Evolutionary conservation across 1,140 invertebrate species (phyloP).

Genomic region (Whitmania pigra): DNA sequence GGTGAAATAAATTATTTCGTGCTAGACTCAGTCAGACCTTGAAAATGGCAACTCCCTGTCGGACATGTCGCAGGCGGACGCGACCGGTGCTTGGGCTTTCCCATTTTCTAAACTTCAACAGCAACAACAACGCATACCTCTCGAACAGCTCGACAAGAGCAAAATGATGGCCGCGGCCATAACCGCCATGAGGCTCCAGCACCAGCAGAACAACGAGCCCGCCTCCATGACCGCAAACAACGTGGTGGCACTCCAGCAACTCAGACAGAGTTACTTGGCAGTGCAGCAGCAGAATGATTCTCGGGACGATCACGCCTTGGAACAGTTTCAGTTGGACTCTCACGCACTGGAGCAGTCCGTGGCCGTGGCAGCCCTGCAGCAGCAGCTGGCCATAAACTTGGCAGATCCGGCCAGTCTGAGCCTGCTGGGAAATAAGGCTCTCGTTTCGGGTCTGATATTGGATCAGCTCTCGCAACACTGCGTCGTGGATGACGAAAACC

Average conservation of each 20-base stretch:
- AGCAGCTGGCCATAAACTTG: neutral
- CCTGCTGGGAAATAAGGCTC: neutral
- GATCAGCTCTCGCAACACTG: conserved; percentile 6
- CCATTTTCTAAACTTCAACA: conserved; percentile 3
- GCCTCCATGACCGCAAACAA: neutral
- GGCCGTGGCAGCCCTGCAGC: conserved; percentile 1
- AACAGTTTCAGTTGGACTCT: conserved; percentile 3
- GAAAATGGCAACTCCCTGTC: neutral
- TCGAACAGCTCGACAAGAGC: neutral
- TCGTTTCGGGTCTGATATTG: conserved; percentile 1
- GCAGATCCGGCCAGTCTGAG: neutral
- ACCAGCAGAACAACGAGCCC: neutral
- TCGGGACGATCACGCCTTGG: neutral
- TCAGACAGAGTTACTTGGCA: neutral
- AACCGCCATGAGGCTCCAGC: conserved; percentile 1
- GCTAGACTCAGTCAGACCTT: neutral
- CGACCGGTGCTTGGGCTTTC: neutral
- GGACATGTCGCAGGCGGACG: neutral
- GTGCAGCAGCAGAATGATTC: neutral
- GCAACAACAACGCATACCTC: conserved; percentile 3
- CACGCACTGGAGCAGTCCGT: conserved; percentile 6
- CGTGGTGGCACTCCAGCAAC: conserved; percentile 4
- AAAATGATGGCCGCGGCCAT: conserved; percentile 1
- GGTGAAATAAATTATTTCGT: neutral
- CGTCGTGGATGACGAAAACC: neutral